Percentiles rank a stretch among this genome's conserved stretches.
Evolutionary conservation across 1,140 invertebrate genomes (phyloP).

Genomic region (Euwallacea similis): DNA sequence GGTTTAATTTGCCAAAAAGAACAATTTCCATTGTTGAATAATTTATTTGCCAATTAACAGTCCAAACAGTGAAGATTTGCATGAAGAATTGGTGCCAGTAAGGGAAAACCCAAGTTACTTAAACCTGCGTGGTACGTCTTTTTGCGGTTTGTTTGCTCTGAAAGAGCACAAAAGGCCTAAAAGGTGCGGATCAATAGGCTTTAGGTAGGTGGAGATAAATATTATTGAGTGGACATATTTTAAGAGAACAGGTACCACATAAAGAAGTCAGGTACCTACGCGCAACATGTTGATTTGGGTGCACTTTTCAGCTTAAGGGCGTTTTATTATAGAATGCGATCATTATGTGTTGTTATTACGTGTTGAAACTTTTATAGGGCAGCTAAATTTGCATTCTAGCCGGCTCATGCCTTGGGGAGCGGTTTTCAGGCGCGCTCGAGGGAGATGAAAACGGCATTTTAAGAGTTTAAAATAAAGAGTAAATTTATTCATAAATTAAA

Average conservation of each 20-base stretch:
- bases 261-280: conserved; percentile 27
- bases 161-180: conserved; percentile 24
- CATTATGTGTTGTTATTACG: conserved; percentile 1
- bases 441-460: background rate
- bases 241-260: conserved; percentile 33
- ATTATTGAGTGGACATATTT: conserved; percentile 36
- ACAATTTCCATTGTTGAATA: too few species aligned
- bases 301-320: conserved; percentile 18
- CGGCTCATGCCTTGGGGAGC: background rate
- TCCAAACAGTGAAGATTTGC: too few species aligned
- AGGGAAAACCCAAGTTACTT: conserved; percentile 4
- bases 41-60: too few species aligned
- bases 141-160: conserved; percentile 32
- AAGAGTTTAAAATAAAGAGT: conserved; percentile 25
- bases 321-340: conserved; percentile 6
- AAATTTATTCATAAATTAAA: conserved; percentile 41
- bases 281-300: conserved; percentile 27
- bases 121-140: background rate
- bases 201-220: conserved; percentile 36
- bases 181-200: conserved; percentile 26
- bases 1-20: too few species aligned
- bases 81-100: too few species aligned
- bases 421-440: background rate
- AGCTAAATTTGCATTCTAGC: background rate
- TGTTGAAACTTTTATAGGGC: background rate